Evolutionary conservation across 2,797 vertebrate genomes (phyloP), one percentile per base, ranked within the genome.

Genomic region (Lateolabrax maculatus): DNA sequence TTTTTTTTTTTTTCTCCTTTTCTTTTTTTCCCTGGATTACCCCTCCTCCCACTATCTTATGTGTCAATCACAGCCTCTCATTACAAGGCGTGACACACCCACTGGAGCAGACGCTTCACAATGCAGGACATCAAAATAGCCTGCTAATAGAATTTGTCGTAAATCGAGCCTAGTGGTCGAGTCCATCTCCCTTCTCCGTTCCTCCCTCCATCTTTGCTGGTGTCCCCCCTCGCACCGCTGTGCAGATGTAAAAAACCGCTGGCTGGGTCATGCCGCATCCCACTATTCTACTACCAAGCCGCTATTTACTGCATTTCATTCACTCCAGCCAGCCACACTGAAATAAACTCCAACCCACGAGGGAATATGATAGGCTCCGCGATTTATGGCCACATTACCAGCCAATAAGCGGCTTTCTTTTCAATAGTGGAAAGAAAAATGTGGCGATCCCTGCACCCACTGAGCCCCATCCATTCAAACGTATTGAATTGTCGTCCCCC

Each of bases 241-340:
- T 80, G 31, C 85, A 92, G 93, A 91, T 90, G 92, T 19, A 56
- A 86, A 90, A 56, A 86, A 90, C 87, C 78, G 63, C 86, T 89
- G 85, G 19, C 67, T 52, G 61, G 62, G 77, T 72, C 83, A 86
- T 84, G 71, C 89, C 80, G 91, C 91, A 90, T 89, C 79, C 81
- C 74, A 73, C 80, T 69, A 62, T 48, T 55, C 67, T 77, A 77
- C 78, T 46, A 87, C 79, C 81, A 36, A 75, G 70, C 71, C 36
- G 23, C 69, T 73, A 64, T 79, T 77, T 67, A 34, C 77, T 80
- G 79, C 78, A 77, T 81, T 87, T 86, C 82, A 89, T 84, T 89
- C 75, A 87, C 63, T 49, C 15, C 34, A 72, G 13, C 62, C 65
- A 49, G 63, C 72, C 72, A 79, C 76, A 21, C 37, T 57, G 72